Evolutionary conservation across 2,888 invertebrate genomes (phyloP).

Genomic region (Eilema depressum): DNA sequence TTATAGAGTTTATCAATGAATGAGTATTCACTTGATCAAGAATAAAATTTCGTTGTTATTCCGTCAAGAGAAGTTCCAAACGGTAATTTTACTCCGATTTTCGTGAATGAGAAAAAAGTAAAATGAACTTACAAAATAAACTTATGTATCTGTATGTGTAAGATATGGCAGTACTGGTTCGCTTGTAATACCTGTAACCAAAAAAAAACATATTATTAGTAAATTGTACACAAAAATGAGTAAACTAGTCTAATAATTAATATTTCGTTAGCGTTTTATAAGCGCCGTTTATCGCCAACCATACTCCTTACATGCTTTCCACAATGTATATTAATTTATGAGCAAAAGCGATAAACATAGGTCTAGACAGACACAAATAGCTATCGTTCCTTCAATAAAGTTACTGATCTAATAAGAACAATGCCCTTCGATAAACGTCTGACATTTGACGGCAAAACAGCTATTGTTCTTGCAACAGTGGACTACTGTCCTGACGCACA

Average conservation of each 20-base stretch:
- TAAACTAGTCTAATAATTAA: too few species aligned
- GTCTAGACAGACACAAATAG: not conserved
- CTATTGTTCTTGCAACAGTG: slow-evolving; percentile 4
- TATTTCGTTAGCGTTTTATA: too few species aligned
- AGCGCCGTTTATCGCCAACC: too few species aligned
- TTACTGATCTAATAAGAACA: not conserved
- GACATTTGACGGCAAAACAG: slow-evolving; percentile 9
- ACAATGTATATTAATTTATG: not conserved
- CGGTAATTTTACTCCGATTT: not conserved
- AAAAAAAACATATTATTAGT: not conserved
- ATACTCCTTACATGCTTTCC: not conserved
- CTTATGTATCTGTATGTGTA: not conserved
- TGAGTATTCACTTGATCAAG: not conserved
- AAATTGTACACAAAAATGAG: not conserved
- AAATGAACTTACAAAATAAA: not conserved
- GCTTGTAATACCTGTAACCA: not conserved
- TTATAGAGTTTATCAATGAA: not conserved
- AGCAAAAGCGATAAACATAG: not conserved
- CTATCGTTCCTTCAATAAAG: not conserved
- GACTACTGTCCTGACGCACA: not conserved
- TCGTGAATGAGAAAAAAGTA: not conserved
- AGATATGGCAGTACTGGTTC: not conserved
- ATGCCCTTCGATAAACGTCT: not conserved
- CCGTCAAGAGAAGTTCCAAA: not conserved
- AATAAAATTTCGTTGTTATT: not conserved